phyloP scores from a whole-genome alignment of 2,888 invertebrate genomes.

The Ornithoptera alexandrae region DNA sequence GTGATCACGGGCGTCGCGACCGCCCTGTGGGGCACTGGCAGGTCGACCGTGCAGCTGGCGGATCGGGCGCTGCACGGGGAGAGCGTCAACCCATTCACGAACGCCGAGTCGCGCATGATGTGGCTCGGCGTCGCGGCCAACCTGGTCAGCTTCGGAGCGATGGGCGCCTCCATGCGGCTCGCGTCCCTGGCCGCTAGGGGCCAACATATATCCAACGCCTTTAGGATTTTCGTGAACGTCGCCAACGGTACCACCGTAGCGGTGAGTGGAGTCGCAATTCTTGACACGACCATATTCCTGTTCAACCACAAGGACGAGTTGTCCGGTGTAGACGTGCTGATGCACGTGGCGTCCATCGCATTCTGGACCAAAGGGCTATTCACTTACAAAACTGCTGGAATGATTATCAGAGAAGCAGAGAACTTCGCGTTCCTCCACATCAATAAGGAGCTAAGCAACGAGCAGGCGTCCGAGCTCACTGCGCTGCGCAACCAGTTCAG shows the following conservation, averaged over 20 bases:
- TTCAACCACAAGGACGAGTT: conserved; percentile 34
- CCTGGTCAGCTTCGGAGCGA: conserved; percentile 38
- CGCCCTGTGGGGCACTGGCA: conserved; percentile 35
- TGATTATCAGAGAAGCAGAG: conserved; percentile 36
- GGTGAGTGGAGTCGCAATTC: conserved; percentile 36
- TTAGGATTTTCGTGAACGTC: conserved; percentile 35
- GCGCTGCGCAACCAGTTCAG: conserved; percentile 33
- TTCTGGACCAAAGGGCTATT: conserved; percentile 39
- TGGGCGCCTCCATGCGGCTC: conserved; percentile 40
- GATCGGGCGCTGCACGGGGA: conserved; percentile 38
- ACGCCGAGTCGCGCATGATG: conserved; percentile 37
- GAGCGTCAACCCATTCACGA: conserved; percentile 36
- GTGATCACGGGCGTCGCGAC: conserved; percentile 33
- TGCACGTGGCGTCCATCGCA: conserved; percentile 37
- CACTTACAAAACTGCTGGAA: conserved; percentile 36
- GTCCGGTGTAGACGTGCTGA: conserved; percentile 33
- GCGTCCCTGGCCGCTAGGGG: conserved; percentile 37
- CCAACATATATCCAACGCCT: conserved; percentile 35
- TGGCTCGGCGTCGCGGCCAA: conserved; percentile 40
- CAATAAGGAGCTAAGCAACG: conserved; percentile 32
- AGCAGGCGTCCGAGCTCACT: conserved; percentile 31
- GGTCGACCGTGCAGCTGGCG: conserved; percentile 34
- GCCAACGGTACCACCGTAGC: conserved; percentile 37
- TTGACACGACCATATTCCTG: conserved; percentile 36
- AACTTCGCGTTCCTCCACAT: conserved; percentile 35